Conservation (phyloP, 2,113 vertebrate species). For the Montifringilla adamsi region DNA sequence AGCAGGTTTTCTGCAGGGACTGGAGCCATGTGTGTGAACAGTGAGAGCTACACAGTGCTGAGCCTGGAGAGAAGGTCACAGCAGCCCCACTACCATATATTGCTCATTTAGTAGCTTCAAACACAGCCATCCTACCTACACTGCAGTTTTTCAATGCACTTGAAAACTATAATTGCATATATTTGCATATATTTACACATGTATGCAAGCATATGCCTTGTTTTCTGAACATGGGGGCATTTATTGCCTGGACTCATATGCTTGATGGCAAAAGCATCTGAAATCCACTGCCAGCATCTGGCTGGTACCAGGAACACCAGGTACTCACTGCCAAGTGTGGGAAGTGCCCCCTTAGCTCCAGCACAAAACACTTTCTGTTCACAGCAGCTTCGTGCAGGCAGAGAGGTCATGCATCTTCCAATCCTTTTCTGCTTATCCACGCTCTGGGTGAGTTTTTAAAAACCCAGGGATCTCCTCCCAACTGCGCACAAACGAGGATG, state of each 20-base stretch:
- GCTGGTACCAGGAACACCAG: not conserved
- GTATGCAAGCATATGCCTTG: not conserved
- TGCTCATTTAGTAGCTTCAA: not conserved
- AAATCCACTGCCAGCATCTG: not conserved
- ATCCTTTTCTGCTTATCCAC: fast-evolving
- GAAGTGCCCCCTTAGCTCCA: not conserved
- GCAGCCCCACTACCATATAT: not conserved
- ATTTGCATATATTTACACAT: not conserved
- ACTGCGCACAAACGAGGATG: not conserved
- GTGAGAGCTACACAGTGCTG: not conserved
- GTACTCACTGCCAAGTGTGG: not conserved
- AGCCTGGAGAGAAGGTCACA: not conserved
- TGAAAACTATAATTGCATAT: not conserved
- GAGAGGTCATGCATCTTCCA: fast-evolving
- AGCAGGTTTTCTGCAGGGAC: not conserved
- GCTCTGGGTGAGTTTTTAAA: not conserved
- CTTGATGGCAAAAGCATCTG: not conserved
- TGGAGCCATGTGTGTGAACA: not conserved
- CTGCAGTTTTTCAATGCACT: not conserved
- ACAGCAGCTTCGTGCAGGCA: not conserved
- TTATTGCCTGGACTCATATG: not conserved
- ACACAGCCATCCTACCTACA: not conserved
- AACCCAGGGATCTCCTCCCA: not conserved
- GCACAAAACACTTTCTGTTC: not conserved
- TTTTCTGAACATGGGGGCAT: not conserved